Conservation (phyloP, 2,113 vertebrate genomes). For the Boleophthalmus pectinirostris region DNA sequence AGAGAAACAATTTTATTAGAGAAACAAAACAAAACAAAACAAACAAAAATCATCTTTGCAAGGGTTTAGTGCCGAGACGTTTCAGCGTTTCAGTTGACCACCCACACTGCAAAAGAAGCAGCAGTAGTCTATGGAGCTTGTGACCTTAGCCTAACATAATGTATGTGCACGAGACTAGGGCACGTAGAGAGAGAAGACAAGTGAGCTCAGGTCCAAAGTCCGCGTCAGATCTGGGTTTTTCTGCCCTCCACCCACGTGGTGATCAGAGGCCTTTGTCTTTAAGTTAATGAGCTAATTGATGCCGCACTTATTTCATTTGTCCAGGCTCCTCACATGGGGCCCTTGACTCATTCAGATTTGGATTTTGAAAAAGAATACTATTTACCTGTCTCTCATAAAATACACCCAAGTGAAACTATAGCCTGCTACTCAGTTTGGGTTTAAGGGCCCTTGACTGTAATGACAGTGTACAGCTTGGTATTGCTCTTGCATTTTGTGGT, state of each 20-base stretch:
- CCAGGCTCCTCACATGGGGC: constrained; percentile 37
- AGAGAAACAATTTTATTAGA: no score
- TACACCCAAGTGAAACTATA: constrained; percentile 10
- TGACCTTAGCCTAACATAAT: neutral
- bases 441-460: constrained; percentile 1
- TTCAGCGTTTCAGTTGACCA: neutral
- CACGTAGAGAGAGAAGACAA: neutral
- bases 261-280: constrained; percentile 51
- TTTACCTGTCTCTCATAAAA: constrained; percentile 29
- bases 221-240: constrained; percentile 23
- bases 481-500: neutral
- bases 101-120: neutral
- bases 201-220: constrained; percentile 24
- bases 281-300: constrained; percentile 62
- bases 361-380: constrained; percentile 36
- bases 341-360: constrained; percentile 39
- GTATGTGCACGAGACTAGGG: neutral
- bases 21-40: no score
- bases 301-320: constrained; percentile 52
- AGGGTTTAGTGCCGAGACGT: neutral
- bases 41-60: neutral
- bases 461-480: constrained; percentile 21
- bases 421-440: neutral
- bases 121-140: no score
- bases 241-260: constrained; percentile 20